Conservation (phyloP, 2,888 invertebrate species). For the Nemotelus nigrinus region DNA sequence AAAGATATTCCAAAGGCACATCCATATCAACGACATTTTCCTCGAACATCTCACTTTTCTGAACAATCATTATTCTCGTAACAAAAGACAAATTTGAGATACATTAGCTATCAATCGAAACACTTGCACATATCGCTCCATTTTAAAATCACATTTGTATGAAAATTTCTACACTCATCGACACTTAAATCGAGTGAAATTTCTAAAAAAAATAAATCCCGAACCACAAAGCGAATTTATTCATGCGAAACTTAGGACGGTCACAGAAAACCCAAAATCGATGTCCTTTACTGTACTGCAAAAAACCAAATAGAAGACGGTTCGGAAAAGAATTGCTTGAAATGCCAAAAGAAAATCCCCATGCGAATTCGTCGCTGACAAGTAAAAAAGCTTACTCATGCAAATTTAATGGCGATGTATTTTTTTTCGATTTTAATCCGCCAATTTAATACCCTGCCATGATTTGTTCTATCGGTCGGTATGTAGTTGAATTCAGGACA, state of each 20-base stretch:
- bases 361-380: not conserved
- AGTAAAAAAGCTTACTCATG: conserved; percentile 18
- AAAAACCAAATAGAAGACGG: not conserved
- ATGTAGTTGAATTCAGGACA: not conserved
- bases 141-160: too few species aligned
- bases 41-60: too few species aligned
- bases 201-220: too few species aligned
- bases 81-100: too few species aligned
- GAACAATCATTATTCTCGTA: too few species aligned
- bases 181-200: too few species aligned
- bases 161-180: too few species aligned
- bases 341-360: not conserved
- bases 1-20: conserved; percentile 42
- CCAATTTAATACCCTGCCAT: not conserved
- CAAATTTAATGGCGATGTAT: conserved; percentile 24
- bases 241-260: too few species aligned
- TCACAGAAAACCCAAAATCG: not conserved
- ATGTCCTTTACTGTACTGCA: not conserved
- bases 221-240: too few species aligned
- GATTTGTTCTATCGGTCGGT: not conserved
- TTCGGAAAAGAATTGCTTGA: not conserved
- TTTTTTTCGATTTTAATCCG: conserved; percentile 16
- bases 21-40: conserved; percentile 10
- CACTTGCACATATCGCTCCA: too few species aligned
- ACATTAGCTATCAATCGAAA: too few species aligned